These are phyloP conservation scores for Stichodactyla mertensii DNA, from an alignment of 64 coral and sea anemone species.

Conservation along the genomic window DNA sequence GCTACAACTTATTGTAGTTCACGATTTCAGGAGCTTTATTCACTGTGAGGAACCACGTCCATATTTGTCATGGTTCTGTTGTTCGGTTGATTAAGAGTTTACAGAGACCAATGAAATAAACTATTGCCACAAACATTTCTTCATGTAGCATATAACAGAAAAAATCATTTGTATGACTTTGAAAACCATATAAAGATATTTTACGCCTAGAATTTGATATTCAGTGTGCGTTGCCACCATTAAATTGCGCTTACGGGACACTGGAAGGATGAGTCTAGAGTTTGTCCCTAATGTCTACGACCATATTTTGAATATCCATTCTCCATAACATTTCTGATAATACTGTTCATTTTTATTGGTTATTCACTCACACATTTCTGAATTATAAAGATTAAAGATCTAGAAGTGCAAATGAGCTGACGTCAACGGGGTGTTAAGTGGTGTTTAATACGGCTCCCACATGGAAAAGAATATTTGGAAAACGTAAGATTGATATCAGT, in stretches of 20 bases:
- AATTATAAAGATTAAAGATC: too few species aligned
- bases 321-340: too few species aligned
- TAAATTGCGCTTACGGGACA: neutral
- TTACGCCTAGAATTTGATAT: neutral
- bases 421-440: too few species aligned
- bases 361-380: too few species aligned
- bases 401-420: too few species aligned
- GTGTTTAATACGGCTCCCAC: too few species aligned
- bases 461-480: too few species aligned
- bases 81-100: neutral
- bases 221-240: neutral
- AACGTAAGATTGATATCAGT: too few species aligned
- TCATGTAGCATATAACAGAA: neutral
- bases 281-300: too few species aligned
- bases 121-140: neutral
- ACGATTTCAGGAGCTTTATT: neutral
- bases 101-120: neutral
- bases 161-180: neutral
- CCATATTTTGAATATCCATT: too few species aligned
- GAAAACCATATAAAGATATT: neutral
- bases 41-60: neutral
- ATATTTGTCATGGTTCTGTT: neutral
- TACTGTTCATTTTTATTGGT: too few species aligned
- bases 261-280: neutral
- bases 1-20: too few species aligned